Percentiles rank a stretch among this genome's conserved stretches.
Evolutionary conservation across 1,140 invertebrate species (phyloP).

Genomic region (Drosophila melanica): DNA sequence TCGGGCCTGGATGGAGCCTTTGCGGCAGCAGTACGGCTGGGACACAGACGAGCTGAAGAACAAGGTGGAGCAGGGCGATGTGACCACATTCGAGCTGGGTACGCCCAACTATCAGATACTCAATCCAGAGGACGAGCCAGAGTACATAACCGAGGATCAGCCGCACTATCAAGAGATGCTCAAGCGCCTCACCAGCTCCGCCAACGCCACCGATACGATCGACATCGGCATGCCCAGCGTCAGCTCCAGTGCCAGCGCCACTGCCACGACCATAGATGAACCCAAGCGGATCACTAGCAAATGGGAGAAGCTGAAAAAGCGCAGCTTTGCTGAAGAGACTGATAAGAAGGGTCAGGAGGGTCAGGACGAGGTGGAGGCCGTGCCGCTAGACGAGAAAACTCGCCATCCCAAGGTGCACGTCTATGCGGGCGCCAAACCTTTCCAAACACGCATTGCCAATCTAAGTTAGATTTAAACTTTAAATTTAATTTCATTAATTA

Average conservation of each 20-base stretch:
- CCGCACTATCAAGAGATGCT: conserved; percentile 69
- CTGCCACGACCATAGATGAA: not conserved
- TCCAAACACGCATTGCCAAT: conserved; percentile 57
- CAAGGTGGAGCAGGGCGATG: conserved; percentile 69
- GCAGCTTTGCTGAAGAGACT: conserved; percentile 22
- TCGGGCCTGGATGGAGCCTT: conserved; percentile 46
- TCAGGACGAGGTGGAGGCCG: not conserved
- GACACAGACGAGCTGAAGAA: conserved; percentile 57
- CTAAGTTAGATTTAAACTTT: conserved; percentile 41
- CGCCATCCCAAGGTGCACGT: conserved; percentile 41
- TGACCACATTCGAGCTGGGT: conserved; percentile 71
- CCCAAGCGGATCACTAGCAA: not conserved
- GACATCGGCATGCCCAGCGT: conserved; percentile 44
- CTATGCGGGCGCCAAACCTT: conserved; percentile 56
- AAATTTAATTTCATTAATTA: too few relatives aligned
- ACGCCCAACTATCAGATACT: conserved; percentile 73
- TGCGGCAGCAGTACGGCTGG: conserved; percentile 51
- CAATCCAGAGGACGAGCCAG: conserved; percentile 71
- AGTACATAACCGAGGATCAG: conserved; percentile 75
- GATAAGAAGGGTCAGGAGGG: not conserved
- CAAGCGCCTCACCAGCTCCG: conserved; percentile 40
- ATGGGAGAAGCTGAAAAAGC: conserved; percentile 61
- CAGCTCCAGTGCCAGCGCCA: conserved; percentile 1
- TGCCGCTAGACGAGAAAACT: not conserved
- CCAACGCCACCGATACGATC: conserved; percentile 50